Percentiles rank a stretch among this genome's conserved stretches.
Evolutionary conservation across 2,797 vertebrate species (phyloP).

Genomic region (Spinibarbus caldwelli): DNA sequence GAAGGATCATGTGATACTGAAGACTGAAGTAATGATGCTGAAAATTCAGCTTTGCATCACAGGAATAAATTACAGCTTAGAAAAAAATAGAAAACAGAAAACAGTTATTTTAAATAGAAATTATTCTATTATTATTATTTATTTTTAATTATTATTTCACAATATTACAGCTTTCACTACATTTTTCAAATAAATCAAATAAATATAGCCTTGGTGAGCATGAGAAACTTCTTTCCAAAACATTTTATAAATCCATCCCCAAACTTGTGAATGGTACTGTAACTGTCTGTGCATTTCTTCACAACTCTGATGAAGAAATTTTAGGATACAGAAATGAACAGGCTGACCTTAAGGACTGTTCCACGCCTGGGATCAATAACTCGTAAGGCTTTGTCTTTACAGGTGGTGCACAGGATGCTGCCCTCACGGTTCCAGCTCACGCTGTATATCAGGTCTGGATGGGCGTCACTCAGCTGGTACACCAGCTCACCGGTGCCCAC

Average conservation of each 20-base stretch:
- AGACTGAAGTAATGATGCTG: background rate
- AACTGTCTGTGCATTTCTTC: background rate
- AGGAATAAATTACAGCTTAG: too few relatives aligned
- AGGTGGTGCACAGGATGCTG: constrained; percentile 87
- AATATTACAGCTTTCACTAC: too few relatives aligned
- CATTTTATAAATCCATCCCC: background rate
- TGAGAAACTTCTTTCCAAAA: background rate
- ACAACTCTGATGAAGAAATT: background rate
- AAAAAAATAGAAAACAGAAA: background rate
- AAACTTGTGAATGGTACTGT: background rate
- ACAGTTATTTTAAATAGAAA: background rate
- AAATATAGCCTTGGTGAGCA: background rate
- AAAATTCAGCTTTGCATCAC: background rate
- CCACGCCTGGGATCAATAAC: constrained; percentile 91
- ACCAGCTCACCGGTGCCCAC: constrained; percentile 91
- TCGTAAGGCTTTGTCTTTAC: constrained; percentile 94
- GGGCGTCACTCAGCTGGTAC: constrained; percentile 85
- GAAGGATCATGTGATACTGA: too few relatives aligned
- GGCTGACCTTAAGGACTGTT: constrained; percentile 77
- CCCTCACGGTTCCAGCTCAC: constrained; percentile 92
- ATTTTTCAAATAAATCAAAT: background rate
- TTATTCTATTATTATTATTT: too few relatives aligned
- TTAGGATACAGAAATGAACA: background rate
- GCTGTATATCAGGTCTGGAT: constrained; percentile 95
- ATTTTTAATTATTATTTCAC: too few relatives aligned